Conservation (phyloP, 2,888 invertebrate species). For the Hirudinaria manillensis region DNA sequence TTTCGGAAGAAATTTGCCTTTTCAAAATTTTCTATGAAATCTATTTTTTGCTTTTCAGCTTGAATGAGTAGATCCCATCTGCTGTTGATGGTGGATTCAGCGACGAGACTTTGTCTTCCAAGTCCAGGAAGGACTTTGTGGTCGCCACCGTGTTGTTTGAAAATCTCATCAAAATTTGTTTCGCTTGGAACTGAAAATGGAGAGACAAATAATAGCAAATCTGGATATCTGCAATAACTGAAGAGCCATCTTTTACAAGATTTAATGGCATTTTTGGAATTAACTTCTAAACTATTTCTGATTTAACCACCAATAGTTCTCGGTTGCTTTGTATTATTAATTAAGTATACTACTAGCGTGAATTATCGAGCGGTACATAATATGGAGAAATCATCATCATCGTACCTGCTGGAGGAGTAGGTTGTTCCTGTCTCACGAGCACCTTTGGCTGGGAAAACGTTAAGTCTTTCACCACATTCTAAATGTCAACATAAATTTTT, state of each 20-base stretch:
- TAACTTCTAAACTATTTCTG: too few relatives aligned
- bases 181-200: slow-evolving; percentile 1
- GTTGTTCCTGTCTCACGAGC: neutral
- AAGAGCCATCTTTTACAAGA: too few relatives aligned
- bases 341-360: too few relatives aligned
- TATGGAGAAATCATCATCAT: too few relatives aligned
- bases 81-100: neutral
- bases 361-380: too few relatives aligned
- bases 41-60: slow-evolving; percentile 7
- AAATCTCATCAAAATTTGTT: neutral
- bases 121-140: neutral
- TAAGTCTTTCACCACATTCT: neutral
- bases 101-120: neutral
- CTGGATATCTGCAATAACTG: too few relatives aligned
- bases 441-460: neutral
- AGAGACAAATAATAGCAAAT: too few relatives aligned
- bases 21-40: slow-evolving; percentile 13
- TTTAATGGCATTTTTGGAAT: too few relatives aligned
- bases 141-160: neutral
- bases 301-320: too few relatives aligned
- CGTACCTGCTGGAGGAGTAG: neutral
- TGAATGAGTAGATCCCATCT: neutral
- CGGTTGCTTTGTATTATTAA: too few relatives aligned
- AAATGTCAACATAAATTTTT: too few relatives aligned
- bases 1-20: neutral